phyloP scores from a whole-genome alignment of 2,888 invertebrate genomes.

The Drosophila kambysellisi region DNA sequence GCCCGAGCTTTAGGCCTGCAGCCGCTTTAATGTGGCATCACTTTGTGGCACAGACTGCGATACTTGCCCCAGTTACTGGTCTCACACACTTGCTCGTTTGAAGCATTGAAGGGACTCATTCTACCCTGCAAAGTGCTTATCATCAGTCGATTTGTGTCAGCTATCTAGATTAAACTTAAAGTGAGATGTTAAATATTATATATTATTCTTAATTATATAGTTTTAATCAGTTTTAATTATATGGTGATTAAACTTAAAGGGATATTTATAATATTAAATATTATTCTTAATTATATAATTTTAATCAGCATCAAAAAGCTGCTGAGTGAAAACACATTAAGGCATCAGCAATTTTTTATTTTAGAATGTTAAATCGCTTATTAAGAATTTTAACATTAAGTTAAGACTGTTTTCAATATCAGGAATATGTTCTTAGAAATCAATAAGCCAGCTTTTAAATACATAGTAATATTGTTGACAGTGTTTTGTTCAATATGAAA shows the following conservation, averaged over 20 bases:
- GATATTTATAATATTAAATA: not conserved
- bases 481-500: too few species aligned
- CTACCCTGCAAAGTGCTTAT: not conserved
- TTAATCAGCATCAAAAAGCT: not conserved
- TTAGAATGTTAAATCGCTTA: not conserved
- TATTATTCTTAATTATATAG: too few species aligned
- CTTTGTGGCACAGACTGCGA: constrained; percentile 16
- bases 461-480: not conserved
- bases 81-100: not conserved
- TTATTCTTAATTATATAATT: not conserved
- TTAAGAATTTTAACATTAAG: not conserved
- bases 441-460: not conserved
- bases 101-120: not conserved
- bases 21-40: constrained; percentile 24
- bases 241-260: too few species aligned
- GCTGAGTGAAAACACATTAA: not conserved
- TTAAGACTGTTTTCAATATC: fast-evolving
- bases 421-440: not conserved
- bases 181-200: not conserved
- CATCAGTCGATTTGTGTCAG: not conserved
- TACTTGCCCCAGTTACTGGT: constrained; percentile 48
- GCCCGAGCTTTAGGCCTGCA: constrained; percentile 36
- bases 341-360: not conserved
- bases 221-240: too few species aligned
- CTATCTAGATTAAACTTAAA: not conserved